phyloP scores from a whole-genome alignment of 2,113 vertebrate genomes.

The Hypomesus transpacificus region DNA sequence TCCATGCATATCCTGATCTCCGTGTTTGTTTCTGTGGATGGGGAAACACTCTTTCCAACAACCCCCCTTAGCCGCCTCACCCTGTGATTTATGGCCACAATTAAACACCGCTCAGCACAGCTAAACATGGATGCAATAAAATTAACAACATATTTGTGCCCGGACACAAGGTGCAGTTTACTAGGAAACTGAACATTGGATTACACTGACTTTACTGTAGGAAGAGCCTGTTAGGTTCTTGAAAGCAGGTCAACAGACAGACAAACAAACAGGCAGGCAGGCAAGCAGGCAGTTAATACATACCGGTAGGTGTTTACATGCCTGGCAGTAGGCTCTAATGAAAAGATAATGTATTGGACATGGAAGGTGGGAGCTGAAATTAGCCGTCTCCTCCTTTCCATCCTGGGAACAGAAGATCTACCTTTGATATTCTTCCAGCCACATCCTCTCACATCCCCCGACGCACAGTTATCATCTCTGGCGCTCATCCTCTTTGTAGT shows the following conservation, averaged over 20 bases:
- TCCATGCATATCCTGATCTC: too few relatives aligned
- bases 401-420: not conserved
- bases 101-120: slow-evolving; percentile 53
- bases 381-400: slow-evolving; percentile 46
- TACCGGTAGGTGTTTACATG: slow-evolving; percentile 19
- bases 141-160: slow-evolving; percentile 18
- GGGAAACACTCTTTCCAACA: not conserved
- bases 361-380: slow-evolving; percentile 54
- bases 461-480: not conserved
- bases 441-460: not conserved
- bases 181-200: slow-evolving; percentile 41
- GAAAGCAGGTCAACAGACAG: too few relatives aligned
- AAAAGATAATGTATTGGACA: slow-evolving; percentile 61
- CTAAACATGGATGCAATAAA: slow-evolving; percentile 44
- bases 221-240: slow-evolving; percentile 18
- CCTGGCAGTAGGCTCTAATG: slow-evolving; percentile 39
- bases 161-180: slow-evolving; percentile 39
- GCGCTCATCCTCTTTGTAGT: not conserved
- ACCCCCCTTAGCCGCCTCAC: slow-evolving; percentile 11
- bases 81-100: slow-evolving; percentile 62
- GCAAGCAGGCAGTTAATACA: slow-evolving; percentile 29
- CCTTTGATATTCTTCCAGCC: slow-evolving; percentile 12
- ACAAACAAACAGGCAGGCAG: slow-evolving; percentile 5
- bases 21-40: too few relatives aligned
- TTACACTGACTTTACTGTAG: slow-evolving; percentile 44